Conservation (phyloP, 1,140 invertebrate species). For the Vollenhovia emeryi region DNA sequence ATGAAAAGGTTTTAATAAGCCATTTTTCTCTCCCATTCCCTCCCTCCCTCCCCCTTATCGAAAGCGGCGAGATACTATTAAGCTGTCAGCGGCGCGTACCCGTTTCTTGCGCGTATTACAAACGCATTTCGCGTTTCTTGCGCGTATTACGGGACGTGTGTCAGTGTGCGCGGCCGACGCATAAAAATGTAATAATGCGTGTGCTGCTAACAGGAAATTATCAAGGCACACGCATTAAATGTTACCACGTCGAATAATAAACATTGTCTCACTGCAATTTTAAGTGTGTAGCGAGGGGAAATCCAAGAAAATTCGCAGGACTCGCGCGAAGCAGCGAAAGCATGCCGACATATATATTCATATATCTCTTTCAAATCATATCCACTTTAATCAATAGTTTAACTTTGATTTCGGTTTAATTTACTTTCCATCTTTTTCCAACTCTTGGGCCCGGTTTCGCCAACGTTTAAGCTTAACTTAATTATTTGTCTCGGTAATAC, state of each 20-base stretch:
- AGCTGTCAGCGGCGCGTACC: neutral
- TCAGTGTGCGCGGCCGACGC: neutral
- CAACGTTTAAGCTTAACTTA: no score
- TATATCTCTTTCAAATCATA: no score
- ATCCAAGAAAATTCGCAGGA: neutral
- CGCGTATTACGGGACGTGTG: neutral
- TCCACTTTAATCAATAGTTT: no score
- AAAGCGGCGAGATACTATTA: constrained; percentile 25
- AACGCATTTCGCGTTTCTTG: constrained; percentile 28
- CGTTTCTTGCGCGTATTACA: constrained; percentile 23
- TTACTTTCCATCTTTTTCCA: no score
- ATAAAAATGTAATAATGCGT: constrained; percentile 32
- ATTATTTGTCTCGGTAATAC: no score
- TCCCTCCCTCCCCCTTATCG: constrained; percentile 6
- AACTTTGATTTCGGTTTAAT: no score
- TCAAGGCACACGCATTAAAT: neutral
- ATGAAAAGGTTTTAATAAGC: constrained; percentile 45
- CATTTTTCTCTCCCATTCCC: constrained; percentile 9
- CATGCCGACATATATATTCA: neutral
- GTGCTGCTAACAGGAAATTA: neutral
- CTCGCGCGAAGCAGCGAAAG: no score
- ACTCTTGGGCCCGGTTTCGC: no score
- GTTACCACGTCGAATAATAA: neutral
- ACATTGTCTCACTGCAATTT: neutral
- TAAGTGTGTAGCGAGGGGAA: neutral